Conservation (phyloP, 2,888 invertebrate genomes). For the Pomacea canaliculata region DNA sequence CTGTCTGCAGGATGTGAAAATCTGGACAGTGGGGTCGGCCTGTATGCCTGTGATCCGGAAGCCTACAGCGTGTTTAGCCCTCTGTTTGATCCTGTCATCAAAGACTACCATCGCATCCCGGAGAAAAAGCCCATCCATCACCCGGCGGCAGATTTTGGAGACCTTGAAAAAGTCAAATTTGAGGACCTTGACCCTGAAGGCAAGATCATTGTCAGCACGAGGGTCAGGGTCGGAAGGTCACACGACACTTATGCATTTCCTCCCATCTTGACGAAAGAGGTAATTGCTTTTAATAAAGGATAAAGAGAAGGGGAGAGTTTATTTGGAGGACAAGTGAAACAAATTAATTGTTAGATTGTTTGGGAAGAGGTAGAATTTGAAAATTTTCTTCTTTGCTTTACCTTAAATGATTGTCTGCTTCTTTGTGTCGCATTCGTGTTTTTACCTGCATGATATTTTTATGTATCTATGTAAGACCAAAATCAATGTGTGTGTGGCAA, state of each 20-base stretch:
- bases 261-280: constrained; percentile 82
- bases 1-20: constrained; percentile 72
- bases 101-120: constrained; percentile 58
- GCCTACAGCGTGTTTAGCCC: constrained; percentile 54
- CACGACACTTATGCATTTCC: constrained; percentile 61
- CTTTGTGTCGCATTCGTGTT: too few relatives aligned
- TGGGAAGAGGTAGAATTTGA: neutral
- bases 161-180: constrained; percentile 80
- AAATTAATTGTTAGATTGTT: neutral
- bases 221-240: constrained; percentile 63
- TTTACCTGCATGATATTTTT: too few relatives aligned
- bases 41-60: constrained; percentile 60
- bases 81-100: constrained; percentile 70
- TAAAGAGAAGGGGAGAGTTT: neutral
- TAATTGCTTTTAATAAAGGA: constrained; percentile 21
- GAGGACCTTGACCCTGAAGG: constrained; percentile 84
- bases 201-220: constrained; percentile 79
- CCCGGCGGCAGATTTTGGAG: constrained; percentile 86
- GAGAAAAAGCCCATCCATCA: constrained; percentile 37
- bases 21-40: constrained; percentile 84
- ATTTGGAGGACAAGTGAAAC: neutral
- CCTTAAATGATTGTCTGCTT: too few relatives aligned
- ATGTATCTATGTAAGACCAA: too few relatives aligned
- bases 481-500: too few relatives aligned
- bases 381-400: too few relatives aligned